These are phyloP conservation scores for Diuraphis noxia DNA, from an alignment of 1,140 invertebrate genomes.

Conservation along the genomic window DNA sequence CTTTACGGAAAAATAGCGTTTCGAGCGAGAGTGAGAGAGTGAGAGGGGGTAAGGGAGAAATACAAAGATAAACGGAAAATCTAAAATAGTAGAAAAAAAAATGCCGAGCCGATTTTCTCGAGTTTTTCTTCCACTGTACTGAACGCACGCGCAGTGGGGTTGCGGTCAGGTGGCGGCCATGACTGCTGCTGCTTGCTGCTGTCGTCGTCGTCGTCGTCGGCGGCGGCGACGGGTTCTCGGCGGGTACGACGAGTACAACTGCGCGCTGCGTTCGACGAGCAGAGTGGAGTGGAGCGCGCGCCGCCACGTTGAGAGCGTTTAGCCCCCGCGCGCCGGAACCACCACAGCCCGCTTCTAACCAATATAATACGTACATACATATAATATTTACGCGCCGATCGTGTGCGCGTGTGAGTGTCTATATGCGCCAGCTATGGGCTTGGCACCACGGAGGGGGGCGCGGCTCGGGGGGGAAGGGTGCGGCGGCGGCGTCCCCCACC, in stretches of 20 bases:
- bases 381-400: neutral
- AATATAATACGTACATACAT: neutral
- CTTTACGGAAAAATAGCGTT: neutral
- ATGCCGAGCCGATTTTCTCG: neutral
- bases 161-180: conserved; percentile 52
- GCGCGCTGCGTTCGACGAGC: neutral
- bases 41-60: neutral
- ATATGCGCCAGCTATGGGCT: conserved; percentile 7
- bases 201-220: conserved; percentile 16
- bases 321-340: conserved; percentile 28
- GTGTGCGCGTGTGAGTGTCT: neutral
- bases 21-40: too few species aligned
- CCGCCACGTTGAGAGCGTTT: conserved; percentile 49
- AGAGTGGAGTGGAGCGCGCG: conserved; percentile 39
- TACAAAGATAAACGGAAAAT: neutral
- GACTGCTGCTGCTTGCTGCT: conserved; percentile 13
- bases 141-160: conserved; percentile 42
- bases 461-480: conserved; percentile 42
- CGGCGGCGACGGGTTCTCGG: conserved; percentile 27
- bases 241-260: conserved; percentile 3
- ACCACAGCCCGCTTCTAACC: neutral
- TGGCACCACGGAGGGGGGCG: neutral
- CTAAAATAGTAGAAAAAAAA: neutral
- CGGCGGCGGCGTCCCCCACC: conserved; percentile 48
- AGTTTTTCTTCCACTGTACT: conserved; percentile 29